Percentiles rank a stretch among this genome's conserved stretches.
Evolutionary conservation across 2,888 invertebrate species (phyloP).

Genomic region (Apantesis nais): DNA sequence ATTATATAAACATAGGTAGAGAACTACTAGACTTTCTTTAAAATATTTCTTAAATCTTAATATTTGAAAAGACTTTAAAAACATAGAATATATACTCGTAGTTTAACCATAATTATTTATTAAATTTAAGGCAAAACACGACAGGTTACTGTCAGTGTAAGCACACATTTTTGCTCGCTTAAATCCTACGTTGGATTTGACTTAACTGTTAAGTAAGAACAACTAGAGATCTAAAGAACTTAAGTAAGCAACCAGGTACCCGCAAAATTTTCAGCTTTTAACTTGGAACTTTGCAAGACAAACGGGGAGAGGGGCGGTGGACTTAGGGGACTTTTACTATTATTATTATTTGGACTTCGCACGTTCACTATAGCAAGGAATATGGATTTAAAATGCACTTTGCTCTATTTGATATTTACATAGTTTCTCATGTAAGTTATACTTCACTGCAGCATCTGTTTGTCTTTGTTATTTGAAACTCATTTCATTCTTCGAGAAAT

Average conservation of each 20-base stretch:
- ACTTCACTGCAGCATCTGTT: slow-evolving; percentile 11
- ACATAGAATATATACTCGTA: not conserved
- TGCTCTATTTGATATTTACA: slow-evolving; percentile 42
- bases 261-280: slow-evolving; percentile 24
- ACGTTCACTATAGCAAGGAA: slow-evolving; percentile 49
- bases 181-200: not conserved
- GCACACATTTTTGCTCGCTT: not conserved
- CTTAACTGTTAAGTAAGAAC: not conserved
- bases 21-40: not conserved
- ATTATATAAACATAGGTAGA: too few relatives aligned
- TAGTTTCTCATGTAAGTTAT: slow-evolving; percentile 42
- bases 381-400: slow-evolving; percentile 54
- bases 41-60: not conserved
- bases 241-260: not conserved
- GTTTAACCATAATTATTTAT: not conserved
- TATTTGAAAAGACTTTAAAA: not conserved
- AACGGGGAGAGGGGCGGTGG: slow-evolving; percentile 42
- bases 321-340: slow-evolving; percentile 57
- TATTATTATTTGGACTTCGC: slow-evolving; percentile 58
- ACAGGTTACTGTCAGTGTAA: not conserved
- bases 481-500: slow-evolving; percentile 24
- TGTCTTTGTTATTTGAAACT: slow-evolving; percentile 25
- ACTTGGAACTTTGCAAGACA: slow-evolving; percentile 38
- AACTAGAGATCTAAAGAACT: not conserved
- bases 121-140: not conserved